Base-by-base conservation (phyloP, 2,888 invertebrate species). In the Spicauda simplicius region DNA sequence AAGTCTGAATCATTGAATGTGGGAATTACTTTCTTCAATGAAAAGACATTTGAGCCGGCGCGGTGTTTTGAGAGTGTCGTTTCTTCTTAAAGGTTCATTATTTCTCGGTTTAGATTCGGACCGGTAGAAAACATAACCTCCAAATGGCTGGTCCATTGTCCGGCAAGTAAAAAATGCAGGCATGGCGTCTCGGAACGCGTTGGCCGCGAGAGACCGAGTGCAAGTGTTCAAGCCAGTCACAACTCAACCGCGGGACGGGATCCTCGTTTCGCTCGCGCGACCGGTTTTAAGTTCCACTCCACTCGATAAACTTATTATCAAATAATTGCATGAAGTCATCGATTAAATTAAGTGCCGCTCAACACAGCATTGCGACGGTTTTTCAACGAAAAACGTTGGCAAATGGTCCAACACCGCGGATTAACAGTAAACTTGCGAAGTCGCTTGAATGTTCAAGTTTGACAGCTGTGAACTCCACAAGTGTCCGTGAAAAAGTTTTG, bases 251-350 rank as follows among this genome's bases (percentile, higher is more conserved):
- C 82, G 84, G 77, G 70, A 71, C 80, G 65, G 80, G 76, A 79
- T 74, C 80, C 84, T 81, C 88, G 84, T 75, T 77, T 79, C 84
- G 79, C 74, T 70, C 76, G 73, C 73, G 71, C 76, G 72, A 80
- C 81, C 73, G 67, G 62, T 68, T 66, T 68, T 63, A 72, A 74
- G 70, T 76, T 69, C 73, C 69, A 71, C 70, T 63, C 71, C 77
- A 78, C 78, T 78, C 88, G 90, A 90, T 90, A 92, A 45, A 90
- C 87, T 90, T 92, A 90, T 90, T 90, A 89, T 83, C 80, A 80
- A 85, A 85, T 86, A 83, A 86, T 85, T 88, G 86, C 81, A 91
- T 91, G 91, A 90, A 91, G 90, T 92, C 92, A 92, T 90, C 91
- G 90, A 87, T 88, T 82, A 80, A 87, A 86, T 86, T 86, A 86